Evolutionary conservation across 2,113 vertebrate species (phyloP).

Genomic region (Chionis minor): DNA sequence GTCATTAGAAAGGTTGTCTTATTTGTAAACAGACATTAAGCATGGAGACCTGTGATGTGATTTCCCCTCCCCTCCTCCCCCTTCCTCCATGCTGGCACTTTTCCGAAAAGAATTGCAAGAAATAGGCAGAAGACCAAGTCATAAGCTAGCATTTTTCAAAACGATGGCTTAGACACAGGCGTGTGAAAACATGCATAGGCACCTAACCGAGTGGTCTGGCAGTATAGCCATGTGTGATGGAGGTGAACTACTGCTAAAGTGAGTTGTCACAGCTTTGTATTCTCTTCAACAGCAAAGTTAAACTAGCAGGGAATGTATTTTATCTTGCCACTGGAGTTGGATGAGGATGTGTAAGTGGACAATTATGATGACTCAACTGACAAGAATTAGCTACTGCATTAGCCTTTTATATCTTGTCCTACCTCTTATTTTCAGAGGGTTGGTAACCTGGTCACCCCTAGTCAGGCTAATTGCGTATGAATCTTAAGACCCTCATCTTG

Average conservation of each 20-base stretch:
- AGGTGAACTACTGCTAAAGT: background rate
- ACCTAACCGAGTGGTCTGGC: background rate
- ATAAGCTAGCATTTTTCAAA: background rate
- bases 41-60: background rate
- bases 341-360: background rate
- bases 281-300: background rate
- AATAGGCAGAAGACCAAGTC: background rate
- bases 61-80: fast-evolving
- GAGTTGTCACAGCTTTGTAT: background rate
- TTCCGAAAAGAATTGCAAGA: background rate
- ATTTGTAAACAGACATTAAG: background rate
- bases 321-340: background rate
- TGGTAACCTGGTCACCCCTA: background rate
- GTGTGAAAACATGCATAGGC: fast-evolving
- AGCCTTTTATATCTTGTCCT: background rate
- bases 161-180: background rate
- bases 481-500: background rate
- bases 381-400: conserved; percentile 7
- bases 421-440: conserved; percentile 21
- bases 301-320: background rate
- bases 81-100: background rate
- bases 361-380: background rate
- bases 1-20: background rate
- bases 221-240: background rate
- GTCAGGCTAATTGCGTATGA: background rate